These are phyloP conservation scores for Ovibos moschatus DNA, from an alignment of 2,113 vertebrate genomes.

Conservation along the genomic window DNA sequence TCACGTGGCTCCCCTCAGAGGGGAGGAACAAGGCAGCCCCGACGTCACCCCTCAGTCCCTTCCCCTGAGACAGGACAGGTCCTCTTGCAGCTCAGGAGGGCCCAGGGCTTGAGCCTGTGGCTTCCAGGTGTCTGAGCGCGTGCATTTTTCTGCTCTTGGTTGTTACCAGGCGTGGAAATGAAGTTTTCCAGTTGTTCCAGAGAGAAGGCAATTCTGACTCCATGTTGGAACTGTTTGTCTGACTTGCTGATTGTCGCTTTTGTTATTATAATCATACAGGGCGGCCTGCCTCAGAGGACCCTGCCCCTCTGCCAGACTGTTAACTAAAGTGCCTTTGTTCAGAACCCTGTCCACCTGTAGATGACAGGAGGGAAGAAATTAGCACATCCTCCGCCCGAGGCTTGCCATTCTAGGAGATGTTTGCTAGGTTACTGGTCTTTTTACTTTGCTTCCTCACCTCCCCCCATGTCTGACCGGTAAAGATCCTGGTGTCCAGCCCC, in stretches of 20 bases:
- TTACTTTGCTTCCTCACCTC: neutral
- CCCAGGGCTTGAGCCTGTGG: rapidly evolving
- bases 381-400: neutral
- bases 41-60: rapidly evolving
- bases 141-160: rapidly evolving
- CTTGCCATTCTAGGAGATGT: rapidly evolving
- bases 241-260: neutral
- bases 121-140: rapidly evolving
- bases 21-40: neutral
- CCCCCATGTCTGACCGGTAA: neutral
- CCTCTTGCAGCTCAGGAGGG: rapidly evolving
- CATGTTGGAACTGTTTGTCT: neutral
- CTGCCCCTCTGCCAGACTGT: neutral
- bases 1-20: neutral
- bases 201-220: neutral
- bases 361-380: neutral
- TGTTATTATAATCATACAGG: neutral
- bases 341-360: neutral
- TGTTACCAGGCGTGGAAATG: neutral
- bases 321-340: neutral
- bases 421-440: neutral
- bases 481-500: neutral
- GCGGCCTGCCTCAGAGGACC: neutral
- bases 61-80: rapidly evolving
- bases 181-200: constrained; percentile 16